Evolutionary conservation across 30 jellyfish, hydroid and myxozoan species (phyloP).

Genomic region (Turritopsis rubra): DNA sequence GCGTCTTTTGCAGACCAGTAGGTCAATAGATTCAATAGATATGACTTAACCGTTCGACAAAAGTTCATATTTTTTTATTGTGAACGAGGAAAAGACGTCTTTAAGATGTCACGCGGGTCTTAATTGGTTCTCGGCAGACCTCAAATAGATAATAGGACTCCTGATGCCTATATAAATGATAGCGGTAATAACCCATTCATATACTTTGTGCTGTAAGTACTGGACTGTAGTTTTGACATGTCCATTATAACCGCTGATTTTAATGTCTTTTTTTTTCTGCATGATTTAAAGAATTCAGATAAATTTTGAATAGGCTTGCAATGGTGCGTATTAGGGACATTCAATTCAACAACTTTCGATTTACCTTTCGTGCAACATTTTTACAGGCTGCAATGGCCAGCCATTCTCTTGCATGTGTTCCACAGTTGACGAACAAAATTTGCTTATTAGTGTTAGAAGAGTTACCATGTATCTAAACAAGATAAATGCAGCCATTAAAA

Average conservation of each 20-base stretch:
- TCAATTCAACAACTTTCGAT: neutral
- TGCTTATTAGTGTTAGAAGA: conserved; percentile 29
- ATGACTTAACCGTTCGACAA: no score
- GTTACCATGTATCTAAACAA: neutral
- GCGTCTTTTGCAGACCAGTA: no score
- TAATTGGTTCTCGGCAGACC: no score
- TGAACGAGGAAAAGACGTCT: no score
- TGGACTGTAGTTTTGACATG: neutral
- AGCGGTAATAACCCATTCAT: neutral
- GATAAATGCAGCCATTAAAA: neutral
- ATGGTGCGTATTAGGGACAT: no score
- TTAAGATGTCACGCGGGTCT: no score
- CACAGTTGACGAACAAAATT: conserved; percentile 55
- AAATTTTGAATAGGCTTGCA: no score
- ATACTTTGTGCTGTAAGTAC: neutral
- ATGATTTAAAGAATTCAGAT: no score
- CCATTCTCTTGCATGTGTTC: conserved; percentile 86
- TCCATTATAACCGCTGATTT: neutral
- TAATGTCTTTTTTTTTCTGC: neutral
- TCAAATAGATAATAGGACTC: neutral
- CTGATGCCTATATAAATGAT: neutral
- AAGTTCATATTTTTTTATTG: no score
- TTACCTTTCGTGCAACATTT: conserved; percentile 65
- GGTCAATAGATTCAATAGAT: no score
- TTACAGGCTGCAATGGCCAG: conserved; percentile 61